Evolutionary conservation across 1,140 invertebrate genomes (phyloP).

Genomic region (Diachasma alloeum): DNA sequence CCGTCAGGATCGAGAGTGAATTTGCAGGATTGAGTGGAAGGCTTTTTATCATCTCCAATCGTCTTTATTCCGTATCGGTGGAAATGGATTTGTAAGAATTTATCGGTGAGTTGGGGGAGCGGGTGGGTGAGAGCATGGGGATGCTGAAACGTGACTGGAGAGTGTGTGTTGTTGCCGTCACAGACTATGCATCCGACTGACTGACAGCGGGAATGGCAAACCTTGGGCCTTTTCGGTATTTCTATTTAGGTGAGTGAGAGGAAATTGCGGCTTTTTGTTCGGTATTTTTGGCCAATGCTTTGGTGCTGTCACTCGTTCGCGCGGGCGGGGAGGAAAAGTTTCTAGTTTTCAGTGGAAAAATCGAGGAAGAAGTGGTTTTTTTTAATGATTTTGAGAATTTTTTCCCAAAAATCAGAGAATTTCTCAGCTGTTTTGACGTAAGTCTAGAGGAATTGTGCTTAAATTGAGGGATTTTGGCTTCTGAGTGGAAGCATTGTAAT

Average conservation of each 20-base stretch:
- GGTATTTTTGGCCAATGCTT: too few species aligned
- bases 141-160: background rate
- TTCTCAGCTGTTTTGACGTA: too few species aligned
- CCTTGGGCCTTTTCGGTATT: background rate
- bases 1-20: background rate
- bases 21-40: background rate
- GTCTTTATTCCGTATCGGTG: background rate
- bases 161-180: background rate
- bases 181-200: background rate
- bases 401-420: too few species aligned
- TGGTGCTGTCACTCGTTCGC: too few species aligned
- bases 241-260: background rate
- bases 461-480: too few species aligned
- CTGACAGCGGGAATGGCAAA: background rate
- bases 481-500: too few species aligned
- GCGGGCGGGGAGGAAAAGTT: too few species aligned
- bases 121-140: background rate
- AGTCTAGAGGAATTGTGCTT: too few species aligned
- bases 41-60: background rate
- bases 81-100: background rate
- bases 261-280: background rate
- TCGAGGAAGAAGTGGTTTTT: too few species aligned
- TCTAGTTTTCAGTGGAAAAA: too few species aligned
- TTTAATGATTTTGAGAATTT: too few species aligned
- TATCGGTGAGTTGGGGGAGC: background rate